Percentiles rank a stretch among this genome's conserved stretches.
Conservation (phyloP, 1,140 invertebrate species). For the Cotesia chilonis region DNA sequence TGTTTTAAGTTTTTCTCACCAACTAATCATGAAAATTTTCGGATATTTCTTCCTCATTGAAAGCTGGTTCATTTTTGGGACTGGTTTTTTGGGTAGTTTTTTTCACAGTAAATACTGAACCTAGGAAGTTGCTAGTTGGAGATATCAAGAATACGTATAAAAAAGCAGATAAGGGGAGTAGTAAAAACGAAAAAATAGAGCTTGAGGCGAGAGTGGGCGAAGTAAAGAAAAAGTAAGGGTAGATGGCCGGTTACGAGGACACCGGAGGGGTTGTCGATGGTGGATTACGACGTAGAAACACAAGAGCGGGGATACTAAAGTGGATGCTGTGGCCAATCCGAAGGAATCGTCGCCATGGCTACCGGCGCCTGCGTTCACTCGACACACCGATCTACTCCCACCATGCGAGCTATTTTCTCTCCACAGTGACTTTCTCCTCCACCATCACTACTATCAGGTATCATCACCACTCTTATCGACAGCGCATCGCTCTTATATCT, state of each 20-base stretch:
- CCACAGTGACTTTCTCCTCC: slow-evolving; percentile 9
- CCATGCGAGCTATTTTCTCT: slow-evolving; percentile 26
- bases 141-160: neutral
- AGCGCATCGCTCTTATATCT: neutral
- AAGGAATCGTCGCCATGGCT: slow-evolving; percentile 64
- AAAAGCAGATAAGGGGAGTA: slow-evolving; percentile 9
- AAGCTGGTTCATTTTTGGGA: too few species aligned
- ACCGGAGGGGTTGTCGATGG: slow-evolving; percentile 58
- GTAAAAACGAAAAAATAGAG: neutral
- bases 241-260: slow-evolving; percentile 40
- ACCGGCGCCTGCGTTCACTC: slow-evolving; percentile 61
- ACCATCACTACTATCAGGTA: neutral
- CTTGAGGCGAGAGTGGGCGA: slow-evolving; percentile 11
- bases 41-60: too few species aligned
- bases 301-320: slow-evolving; percentile 57
- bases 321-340: slow-evolving; percentile 65
- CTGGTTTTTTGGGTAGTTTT: too few species aligned
- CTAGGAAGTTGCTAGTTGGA: neutral
- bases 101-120: too few species aligned
- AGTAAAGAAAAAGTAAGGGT: slow-evolving; percentile 38
- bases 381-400: slow-evolving; percentile 43
- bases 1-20: too few species aligned
- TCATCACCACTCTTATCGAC: slow-evolving; percentile 8
- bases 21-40: too few species aligned
- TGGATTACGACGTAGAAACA: slow-evolving; percentile 52